These are phyloP conservation scores for Lithobius niger DNA, from an alignment of 1,140 invertebrate species.

Conservation along the genomic window DNA sequence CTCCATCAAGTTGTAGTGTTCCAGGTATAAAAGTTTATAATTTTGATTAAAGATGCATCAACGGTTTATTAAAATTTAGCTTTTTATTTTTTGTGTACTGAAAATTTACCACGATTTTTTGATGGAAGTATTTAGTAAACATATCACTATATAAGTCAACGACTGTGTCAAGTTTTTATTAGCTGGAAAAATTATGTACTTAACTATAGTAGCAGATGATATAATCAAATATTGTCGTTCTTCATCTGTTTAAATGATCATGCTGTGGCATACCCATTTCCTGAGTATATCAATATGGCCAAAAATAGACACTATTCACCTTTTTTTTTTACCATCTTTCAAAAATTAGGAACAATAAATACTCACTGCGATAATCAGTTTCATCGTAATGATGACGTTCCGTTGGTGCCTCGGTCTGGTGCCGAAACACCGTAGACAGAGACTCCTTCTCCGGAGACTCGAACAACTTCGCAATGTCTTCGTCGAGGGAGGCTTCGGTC, in stretches of 20 bases:
- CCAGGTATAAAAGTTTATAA: no score
- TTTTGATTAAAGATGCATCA: no score
- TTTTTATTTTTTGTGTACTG: no score
- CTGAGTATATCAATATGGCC: background rate
- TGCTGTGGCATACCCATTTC: no score
- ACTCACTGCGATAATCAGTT: constrained; percentile 29
- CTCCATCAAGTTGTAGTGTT: no score
- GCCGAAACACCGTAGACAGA: constrained; percentile 32
- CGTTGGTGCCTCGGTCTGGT: background rate
- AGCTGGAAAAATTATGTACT: background rate
- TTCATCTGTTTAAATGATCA: no score
- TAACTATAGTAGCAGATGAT: no score
- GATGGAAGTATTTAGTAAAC: no score
- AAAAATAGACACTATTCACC: background rate
- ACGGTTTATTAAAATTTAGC: no score
- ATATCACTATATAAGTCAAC: no score
- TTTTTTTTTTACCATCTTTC: background rate
- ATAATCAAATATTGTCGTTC: no score
- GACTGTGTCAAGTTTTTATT: background rate
- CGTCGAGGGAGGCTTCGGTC: constrained; percentile 38
- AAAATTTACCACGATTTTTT: no score
- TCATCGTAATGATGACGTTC: constrained; percentile 19
- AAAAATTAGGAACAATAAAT: constrained; percentile 2
- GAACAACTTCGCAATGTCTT: constrained; percentile 65
- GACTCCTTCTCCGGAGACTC: constrained; percentile 37